phyloP scores from a whole-genome alignment of 2,113 vertebrate genomes.

The Tragelaphus scriptus region DNA sequence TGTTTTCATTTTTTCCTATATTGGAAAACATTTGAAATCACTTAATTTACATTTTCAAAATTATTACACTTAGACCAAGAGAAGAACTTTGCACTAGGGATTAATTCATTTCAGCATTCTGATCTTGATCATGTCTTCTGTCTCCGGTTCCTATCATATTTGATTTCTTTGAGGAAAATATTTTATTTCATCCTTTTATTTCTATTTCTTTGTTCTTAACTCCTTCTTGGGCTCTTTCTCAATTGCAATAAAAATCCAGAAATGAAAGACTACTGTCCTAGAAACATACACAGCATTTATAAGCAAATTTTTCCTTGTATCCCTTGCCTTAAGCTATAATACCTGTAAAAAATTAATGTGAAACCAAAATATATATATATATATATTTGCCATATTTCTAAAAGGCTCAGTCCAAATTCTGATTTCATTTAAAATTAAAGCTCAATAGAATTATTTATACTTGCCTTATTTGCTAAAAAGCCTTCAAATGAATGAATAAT shows the following conservation, averaged over 20 bases:
- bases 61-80: background rate
- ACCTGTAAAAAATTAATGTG: background rate
- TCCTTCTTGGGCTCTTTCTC: background rate
- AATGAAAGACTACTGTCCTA: background rate
- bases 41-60: background rate
- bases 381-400: background rate
- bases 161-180: background rate
- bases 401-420: background rate
- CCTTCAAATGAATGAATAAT: background rate
- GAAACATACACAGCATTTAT: background rate
- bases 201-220: background rate
- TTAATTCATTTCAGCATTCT: background rate
- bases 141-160: background rate
- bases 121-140: background rate
- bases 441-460: background rate
- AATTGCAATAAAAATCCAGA: background rate
- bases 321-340: background rate
- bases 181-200: slow-evolving; percentile 14
- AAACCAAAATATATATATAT: background rate
- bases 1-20: background rate
- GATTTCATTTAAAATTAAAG: background rate
- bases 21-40: background rate
- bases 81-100: background rate
- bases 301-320: background rate
- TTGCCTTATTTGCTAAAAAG: background rate